Evolutionary conservation across 2,113 vertebrate genomes (phyloP), one percentile per base, ranked within the genome.

Genomic region (Anoura caudifer): DNA sequence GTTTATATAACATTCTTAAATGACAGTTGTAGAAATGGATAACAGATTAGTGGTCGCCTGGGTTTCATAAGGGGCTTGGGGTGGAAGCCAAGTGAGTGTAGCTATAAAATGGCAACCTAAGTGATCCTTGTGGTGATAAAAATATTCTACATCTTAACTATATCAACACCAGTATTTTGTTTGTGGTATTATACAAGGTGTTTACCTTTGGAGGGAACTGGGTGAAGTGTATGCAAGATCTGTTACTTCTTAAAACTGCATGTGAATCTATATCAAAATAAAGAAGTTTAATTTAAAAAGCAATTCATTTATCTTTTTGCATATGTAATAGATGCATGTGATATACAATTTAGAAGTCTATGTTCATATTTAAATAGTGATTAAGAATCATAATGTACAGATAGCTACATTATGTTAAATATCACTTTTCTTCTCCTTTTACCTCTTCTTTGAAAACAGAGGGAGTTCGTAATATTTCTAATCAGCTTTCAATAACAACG

Each of bases 401-500:
- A 61, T 43, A 43, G 43, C 45, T 61, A 59, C n/a, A 89, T 84
- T 59, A 65, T 85, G 14, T 87, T 94, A 96, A 95, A 96, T 81
- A 28, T 88, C 10, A 79, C 28, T 86, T 95, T 94, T 84, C 33
- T 95, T 96, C 22, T 86, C 38, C 50, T 36, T 76, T 95, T 31
- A 0, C 3, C 10, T 84, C 52, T 83, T 96, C 94, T 89, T 98
- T 97, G 26, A 81, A 94, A 98, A 98, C 79, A 99, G 99, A 97
- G 59, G 99, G 99, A 10, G 82, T 99, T 96, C 98, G 99, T 72
- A 99, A 99, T 98, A 99, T 99, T 98, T 99, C 99, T 67, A 99
- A 99, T 97, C 99, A 99, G 97, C 98, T 99, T 77, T 99, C 99
- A 56, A 99, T 99, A 97, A 99, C 99, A 36, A 99, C 99, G 22